These are phyloP conservation scores for Sebastes nivosus DNA, from an alignment of 2,797 vertebrate species.

Conservation along the genomic window DNA sequence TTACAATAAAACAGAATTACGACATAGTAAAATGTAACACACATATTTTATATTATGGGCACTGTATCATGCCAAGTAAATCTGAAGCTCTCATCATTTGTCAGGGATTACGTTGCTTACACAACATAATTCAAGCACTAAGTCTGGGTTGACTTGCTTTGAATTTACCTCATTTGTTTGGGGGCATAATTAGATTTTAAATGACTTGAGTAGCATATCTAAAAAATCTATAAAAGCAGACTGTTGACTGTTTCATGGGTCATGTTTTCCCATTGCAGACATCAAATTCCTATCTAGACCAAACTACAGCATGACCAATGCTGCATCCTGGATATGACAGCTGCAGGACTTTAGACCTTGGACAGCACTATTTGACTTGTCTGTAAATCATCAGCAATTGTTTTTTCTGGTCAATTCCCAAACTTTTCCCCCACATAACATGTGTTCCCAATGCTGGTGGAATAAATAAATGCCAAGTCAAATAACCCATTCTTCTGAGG, in stretches of 20 bases:
- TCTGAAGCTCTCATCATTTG: background rate
- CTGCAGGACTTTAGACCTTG: slow-evolving; percentile 75
- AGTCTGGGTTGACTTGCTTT: background rate
- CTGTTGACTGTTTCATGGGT: slow-evolving; percentile 37
- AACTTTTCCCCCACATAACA: background rate
- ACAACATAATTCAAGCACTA: background rate
- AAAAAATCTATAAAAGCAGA: background rate
- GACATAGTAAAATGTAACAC: background rate
- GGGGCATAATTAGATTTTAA: background rate
- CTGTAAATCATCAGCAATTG: slow-evolving; percentile 69
- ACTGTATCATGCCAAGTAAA: background rate
- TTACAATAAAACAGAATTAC: background rate
- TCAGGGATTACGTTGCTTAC: background rate
- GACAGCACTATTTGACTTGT: slow-evolving; percentile 44
- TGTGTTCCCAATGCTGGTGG: background rate
- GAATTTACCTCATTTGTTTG: background rate
- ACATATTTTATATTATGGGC: background rate
- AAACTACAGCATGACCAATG: slow-evolving; percentile 51
- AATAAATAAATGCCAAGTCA: background rate
- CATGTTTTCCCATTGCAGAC: slow-evolving; percentile 44
- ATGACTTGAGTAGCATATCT: background rate
- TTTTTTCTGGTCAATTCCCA: slow-evolving; percentile 23
- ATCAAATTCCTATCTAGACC: slow-evolving; percentile 42
- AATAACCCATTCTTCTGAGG: background rate
- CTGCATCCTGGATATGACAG: slow-evolving; percentile 53